Evolutionary conservation across 2,113 vertebrate species (phyloP).

Genomic region (Lepisosteus osseus): DNA sequence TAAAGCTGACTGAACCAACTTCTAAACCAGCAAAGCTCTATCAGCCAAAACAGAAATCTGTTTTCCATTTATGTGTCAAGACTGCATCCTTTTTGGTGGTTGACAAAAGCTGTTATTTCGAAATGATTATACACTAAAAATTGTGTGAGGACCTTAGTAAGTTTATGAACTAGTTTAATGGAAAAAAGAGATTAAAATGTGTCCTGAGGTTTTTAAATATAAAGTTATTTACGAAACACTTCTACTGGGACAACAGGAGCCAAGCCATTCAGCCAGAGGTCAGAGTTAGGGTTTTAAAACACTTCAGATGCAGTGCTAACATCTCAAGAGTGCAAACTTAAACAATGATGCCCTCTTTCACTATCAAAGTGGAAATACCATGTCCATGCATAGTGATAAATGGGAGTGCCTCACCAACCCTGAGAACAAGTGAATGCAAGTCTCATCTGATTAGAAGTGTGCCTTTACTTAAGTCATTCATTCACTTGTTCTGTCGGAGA

Average conservation of each 20-base stretch:
- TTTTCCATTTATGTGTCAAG: conserved; percentile 95
- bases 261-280: conserved; percentile 58
- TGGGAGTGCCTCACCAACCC: no score
- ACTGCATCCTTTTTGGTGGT: conserved; percentile 84
- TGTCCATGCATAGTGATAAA: no score
- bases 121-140: conserved; percentile 83
- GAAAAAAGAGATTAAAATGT: conserved; percentile 50
- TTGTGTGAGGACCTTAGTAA: conserved; percentile 65
- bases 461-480: neutral
- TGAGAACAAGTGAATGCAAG: no score
- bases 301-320: conserved; percentile 58
- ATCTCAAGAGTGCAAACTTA: conserved; percentile 48
- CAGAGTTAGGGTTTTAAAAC: conserved; percentile 62
- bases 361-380: conserved; percentile 49
- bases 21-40: conserved; percentile 74
- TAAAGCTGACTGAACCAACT: conserved; percentile 81
- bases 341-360: conserved; percentile 52
- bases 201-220: conserved; percentile 55
- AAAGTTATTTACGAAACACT: conserved; percentile 64
- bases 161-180: conserved; percentile 69
- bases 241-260: conserved; percentile 41
- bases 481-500: neutral
- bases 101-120: conserved; percentile 85
- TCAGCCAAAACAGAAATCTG: conserved; percentile 88
- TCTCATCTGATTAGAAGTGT: neutral